Evolutionary conservation across 2,797 vertebrate genomes (phyloP).

Genomic region (Sebastes paucispinis): DNA sequence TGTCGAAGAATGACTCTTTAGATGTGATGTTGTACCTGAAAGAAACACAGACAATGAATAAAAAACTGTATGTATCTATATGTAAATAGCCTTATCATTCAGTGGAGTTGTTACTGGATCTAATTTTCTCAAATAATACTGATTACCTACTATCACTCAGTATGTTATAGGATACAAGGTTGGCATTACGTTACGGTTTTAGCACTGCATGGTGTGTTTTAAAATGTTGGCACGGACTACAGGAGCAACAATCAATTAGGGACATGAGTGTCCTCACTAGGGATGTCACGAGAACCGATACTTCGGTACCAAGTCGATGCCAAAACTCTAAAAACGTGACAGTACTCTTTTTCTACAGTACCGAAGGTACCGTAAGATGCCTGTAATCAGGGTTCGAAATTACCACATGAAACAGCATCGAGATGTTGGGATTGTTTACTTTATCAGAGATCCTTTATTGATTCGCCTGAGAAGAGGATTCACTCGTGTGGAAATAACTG

Average conservation of each 20-base stretch:
- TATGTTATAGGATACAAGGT: not conserved
- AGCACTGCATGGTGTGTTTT: not conserved
- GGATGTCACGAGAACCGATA: no score
- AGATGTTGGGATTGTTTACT: no score
- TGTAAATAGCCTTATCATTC: not conserved
- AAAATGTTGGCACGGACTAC: not conserved
- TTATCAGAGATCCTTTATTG: no score
- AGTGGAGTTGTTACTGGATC: not conserved
- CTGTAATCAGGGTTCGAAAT: no score
- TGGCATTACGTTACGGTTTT: not conserved
- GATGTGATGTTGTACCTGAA: constrained; percentile 93
- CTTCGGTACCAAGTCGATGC: no score
- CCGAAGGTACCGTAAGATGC: no score
- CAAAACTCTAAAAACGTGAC: no score
- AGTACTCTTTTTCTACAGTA: no score
- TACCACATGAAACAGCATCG: no score
- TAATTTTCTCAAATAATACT: not conserved
- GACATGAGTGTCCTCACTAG: not conserved
- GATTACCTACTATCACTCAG: not conserved
- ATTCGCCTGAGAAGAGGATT: rapidly evolving
- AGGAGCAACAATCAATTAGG: not conserved
- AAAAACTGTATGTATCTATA: not conserved
- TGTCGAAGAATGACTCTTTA: constrained; percentile 97
- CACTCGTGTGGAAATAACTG: no score
- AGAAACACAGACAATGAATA: constrained; percentile 17